These are phyloP conservation scores for Megaceryle torquata DNA, from an alignment of 2,113 vertebrate genomes.

Conservation along the genomic window DNA sequence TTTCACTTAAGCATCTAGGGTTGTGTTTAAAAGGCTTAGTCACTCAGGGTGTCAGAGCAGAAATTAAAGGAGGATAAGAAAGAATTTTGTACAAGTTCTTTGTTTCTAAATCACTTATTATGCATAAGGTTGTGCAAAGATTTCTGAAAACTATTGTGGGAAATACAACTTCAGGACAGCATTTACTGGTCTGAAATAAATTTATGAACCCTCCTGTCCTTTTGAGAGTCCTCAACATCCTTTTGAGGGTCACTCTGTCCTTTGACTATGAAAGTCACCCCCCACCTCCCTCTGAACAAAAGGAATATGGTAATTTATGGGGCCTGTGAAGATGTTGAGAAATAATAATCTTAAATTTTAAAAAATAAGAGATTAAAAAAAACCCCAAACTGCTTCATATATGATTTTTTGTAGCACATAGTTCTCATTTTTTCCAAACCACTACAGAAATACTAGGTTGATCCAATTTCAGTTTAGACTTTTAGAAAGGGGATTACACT, in stretches of 20 bases:
- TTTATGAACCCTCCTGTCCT: not conserved
- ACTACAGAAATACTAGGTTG: not conserved
- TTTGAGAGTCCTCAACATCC: not conserved
- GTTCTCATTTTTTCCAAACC: not conserved
- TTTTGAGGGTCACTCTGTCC: not conserved
- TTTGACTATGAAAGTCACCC: not conserved
- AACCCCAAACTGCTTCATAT: fast-evolving
- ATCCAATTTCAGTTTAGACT: not conserved
- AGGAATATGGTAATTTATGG: no score
- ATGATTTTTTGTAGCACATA: not conserved
- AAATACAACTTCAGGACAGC: not conserved
- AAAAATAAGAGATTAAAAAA: not conserved
- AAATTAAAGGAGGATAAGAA: not conserved
- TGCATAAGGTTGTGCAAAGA: not conserved
- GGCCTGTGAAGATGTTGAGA: no score
- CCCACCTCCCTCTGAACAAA: no score
- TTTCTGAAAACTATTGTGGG: not conserved
- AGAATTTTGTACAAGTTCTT: not conserved
- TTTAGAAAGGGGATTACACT: not conserved
- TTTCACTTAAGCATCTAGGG: not conserved
- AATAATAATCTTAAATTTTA: no score
- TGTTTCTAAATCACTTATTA: not conserved
- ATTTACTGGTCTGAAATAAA: not conserved
- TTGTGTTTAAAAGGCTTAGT: not conserved
- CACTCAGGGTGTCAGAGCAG: not conserved